These are phyloP conservation scores for Triops longicaudatus DNA, from an alignment of 1,140 invertebrate genomes.

Conservation along the genomic window DNA sequence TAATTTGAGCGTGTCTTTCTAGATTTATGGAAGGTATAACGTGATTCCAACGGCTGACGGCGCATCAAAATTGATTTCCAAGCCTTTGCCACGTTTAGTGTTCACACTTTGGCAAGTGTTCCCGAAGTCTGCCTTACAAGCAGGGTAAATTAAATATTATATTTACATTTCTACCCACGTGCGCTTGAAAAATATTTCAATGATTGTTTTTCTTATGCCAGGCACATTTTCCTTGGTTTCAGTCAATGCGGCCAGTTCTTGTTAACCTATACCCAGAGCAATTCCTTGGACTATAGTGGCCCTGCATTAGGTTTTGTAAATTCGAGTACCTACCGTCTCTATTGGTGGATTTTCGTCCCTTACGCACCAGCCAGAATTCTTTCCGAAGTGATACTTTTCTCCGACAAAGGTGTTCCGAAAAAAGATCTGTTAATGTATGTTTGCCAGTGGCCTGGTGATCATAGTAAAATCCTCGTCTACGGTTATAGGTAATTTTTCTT, in stretches of 20 bases:
- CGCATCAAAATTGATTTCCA: neutral
- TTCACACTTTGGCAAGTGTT: constrained; percentile 39
- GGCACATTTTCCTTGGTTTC: constrained; percentile 85
- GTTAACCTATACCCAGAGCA: constrained; percentile 65
- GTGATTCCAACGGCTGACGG: neutral
- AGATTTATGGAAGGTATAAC: constrained; percentile 1
- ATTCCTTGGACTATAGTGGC: constrained; percentile 23
- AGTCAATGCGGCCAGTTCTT: constrained; percentile 86
- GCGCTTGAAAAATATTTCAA: no score
- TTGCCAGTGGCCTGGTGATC: constrained; percentile 60
- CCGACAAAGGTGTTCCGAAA: constrained; percentile 48
- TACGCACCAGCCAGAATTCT: constrained; percentile 52
- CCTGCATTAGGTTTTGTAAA: constrained; percentile 23
- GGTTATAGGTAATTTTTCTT: constrained; percentile 48
- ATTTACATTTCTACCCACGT: neutral
- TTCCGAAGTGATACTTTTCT: constrained; percentile 57
- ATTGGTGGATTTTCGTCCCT: constrained; percentile 62
- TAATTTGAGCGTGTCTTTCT: neutral
- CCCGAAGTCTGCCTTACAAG: constrained; percentile 38
- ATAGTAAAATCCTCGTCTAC: constrained; percentile 54
- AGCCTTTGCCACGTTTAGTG: constrained; percentile 34
- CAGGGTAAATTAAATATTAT: constrained; percentile 38
- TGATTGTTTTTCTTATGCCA: constrained; percentile 36
- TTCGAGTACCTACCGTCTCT: constrained; percentile 51
- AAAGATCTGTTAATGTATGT: constrained; percentile 52